phyloP scores from a whole-genome alignment of 2,113 vertebrate species.

The Datnioides undecimradiatus region DNA sequence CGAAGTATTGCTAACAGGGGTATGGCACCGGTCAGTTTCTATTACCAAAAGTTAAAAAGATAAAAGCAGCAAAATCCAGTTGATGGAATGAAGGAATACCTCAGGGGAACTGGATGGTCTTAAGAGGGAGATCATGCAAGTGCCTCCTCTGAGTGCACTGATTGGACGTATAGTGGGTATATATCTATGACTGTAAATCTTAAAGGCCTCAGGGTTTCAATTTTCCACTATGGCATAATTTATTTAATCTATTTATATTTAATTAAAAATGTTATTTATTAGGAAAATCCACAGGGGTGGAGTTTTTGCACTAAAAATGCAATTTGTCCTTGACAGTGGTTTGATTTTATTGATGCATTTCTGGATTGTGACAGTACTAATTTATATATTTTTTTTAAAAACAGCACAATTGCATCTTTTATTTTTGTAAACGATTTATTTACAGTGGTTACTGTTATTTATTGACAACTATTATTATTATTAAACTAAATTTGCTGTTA shows the following conservation, averaged over 20 bases:
- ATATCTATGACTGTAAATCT: not conserved
- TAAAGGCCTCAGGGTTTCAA: not conserved
- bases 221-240: not conserved
- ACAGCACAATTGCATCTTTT: not conserved
- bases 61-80: not conserved
- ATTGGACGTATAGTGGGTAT: not conserved
- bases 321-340: not conserved
- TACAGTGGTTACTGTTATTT: conserved; percentile 5
- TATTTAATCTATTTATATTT: conserved; percentile 72
- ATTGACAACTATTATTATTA: not conserved
- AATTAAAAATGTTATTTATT: conserved; percentile 60
- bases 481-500: not conserved
- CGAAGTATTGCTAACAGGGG: not conserved
- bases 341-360: not conserved
- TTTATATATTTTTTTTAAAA: not conserved
- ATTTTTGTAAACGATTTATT: not conserved
- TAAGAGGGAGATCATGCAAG: not conserved
- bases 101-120: not conserved
- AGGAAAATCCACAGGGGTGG: not conserved
- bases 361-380: not conserved
- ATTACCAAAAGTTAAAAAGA: not conserved
- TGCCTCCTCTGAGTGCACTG: not conserved
- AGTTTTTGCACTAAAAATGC: conserved; percentile 1
- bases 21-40: not conserved
- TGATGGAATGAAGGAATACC: not conserved